Conservation (phyloP, 2,797 vertebrate species). For the Geotria australis region DNA sequence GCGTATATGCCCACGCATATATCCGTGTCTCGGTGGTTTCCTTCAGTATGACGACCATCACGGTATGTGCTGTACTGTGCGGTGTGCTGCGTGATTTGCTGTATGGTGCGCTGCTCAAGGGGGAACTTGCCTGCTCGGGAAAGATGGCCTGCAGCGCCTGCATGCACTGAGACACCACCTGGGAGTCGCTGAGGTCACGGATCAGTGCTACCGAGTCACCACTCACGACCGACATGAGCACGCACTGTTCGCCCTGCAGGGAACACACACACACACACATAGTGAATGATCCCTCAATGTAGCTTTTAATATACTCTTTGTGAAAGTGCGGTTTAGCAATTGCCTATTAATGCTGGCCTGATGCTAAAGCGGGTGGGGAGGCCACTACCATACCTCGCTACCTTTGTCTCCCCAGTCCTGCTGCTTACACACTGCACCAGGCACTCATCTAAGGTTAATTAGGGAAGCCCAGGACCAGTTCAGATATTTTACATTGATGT, state of each 20-base stretch:
- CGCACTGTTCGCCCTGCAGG: slow-evolving; percentile 48
- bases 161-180: slow-evolving; percentile 49
- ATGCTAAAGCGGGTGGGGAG: too few species aligned
- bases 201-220: slow-evolving; percentile 44
- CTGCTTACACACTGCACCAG: too few species aligned
- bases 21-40: background rate
- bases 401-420: too few species aligned
- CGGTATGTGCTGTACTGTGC: too few species aligned
- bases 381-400: too few species aligned
- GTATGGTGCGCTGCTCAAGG: background rate
- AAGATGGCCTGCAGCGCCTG: slow-evolving; percentile 47
- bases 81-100: background rate
- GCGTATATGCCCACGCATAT: too few species aligned
- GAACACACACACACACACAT: background rate
- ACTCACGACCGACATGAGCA: slow-evolving; percentile 76
- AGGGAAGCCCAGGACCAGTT: too few species aligned
- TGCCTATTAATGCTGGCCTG: too few species aligned
- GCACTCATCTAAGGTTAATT: too few species aligned
- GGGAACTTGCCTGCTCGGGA: slow-evolving; percentile 46
- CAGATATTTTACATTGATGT: too few species aligned
- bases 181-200: slow-evolving; percentile 33
- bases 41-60: background rate
- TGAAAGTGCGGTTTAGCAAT: too few species aligned
- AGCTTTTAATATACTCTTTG: background rate
- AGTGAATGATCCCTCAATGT: background rate